These are phyloP conservation scores for Loris lydekkerianus DNA, from an alignment of 2,797 vertebrate species.

Conservation along the genomic window DNA sequence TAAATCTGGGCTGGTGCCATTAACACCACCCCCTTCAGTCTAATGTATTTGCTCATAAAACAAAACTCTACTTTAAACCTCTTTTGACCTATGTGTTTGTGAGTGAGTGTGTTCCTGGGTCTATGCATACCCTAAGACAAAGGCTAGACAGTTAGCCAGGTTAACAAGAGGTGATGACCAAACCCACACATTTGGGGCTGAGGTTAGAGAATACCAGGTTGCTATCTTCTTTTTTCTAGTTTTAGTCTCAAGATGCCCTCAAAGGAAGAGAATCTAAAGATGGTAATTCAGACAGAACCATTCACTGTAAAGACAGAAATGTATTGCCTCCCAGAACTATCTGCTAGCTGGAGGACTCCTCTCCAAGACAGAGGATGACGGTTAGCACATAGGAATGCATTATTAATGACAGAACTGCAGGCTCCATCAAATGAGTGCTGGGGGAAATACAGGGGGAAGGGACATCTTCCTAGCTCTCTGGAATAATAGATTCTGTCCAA, in stretches of 20 bases:
- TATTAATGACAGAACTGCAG: background rate
- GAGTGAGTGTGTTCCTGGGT: accelerated
- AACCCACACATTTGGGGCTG: background rate
- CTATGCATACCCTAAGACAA: accelerated
- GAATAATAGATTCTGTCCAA: background rate
- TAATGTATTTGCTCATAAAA: too few species aligned
- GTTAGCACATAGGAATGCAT: background rate
- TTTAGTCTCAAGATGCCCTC: background rate
- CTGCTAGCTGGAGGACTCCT: background rate
- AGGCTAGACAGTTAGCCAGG: background rate
- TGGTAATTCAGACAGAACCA: background rate
- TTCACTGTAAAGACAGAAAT: background rate
- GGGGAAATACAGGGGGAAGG: background rate
- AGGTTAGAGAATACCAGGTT: background rate
- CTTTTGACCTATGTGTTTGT: background rate
- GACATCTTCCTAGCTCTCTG: background rate
- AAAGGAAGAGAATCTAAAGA: background rate
- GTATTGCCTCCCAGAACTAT: background rate
- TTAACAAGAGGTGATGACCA: too few species aligned
- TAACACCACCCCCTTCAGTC: background rate
- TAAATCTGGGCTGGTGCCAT: background rate
- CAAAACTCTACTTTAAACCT: background rate
- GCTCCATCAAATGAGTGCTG: background rate
- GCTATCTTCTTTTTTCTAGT: background rate
- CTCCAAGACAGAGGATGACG: background rate